Base-by-base conservation (phyloP, 2,888 invertebrate genomes). In the Hylaea fasciaria region DNA sequence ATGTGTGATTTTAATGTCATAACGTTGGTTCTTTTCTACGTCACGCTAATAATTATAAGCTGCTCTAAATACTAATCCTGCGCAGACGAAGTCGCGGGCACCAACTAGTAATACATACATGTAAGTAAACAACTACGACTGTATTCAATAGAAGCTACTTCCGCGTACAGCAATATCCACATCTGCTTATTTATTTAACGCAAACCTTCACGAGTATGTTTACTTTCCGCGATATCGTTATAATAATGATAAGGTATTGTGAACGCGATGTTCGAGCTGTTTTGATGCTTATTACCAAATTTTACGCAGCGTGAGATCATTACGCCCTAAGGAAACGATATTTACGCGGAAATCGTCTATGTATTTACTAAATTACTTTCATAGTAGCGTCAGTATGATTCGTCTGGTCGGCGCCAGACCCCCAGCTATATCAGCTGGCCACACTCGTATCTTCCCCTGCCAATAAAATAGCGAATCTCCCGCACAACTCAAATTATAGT, bases 401-500 rank as follows among this genome's bases (percentile, higher is more conserved):
- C 73, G 82, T 70, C 81, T 71, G 37, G 54, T 55, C 68, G 89
- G 87, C 89, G 89, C 89, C 89, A 71, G 69, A 76, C 74, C 86
- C 85, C 85, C 68, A 75, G 70, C 69, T 76, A 80, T 75, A 75
- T 72, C 74, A 71, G 69, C 66, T 74, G 72, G 70, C 74, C 73
- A 77, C 54, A 57, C n/a, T n/a, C n/a, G n/a, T n/a, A n/a, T 55
- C 51, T 76, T 68, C 76, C 74, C 77, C 73, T 59, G 73, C 74
- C 75, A 81, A 85, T 78, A 80, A 78, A 81, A 77, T 62, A 71
- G 76, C 72, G 70, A 78, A 75, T 72, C 69, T 73, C 74, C 72
- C 68, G 69, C 66, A 50, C 28, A 64, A 68, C 71, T 72, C 68
- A 66, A 73, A 78, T 76, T 73, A 78, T 76, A 76, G 77, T 77